A percentile compares a stretch with the other conserved stretches of the same genome.
phyloP scores from a whole-genome alignment of 2,888 invertebrate species.

The Rhagophthalmus giganteus region DNA sequence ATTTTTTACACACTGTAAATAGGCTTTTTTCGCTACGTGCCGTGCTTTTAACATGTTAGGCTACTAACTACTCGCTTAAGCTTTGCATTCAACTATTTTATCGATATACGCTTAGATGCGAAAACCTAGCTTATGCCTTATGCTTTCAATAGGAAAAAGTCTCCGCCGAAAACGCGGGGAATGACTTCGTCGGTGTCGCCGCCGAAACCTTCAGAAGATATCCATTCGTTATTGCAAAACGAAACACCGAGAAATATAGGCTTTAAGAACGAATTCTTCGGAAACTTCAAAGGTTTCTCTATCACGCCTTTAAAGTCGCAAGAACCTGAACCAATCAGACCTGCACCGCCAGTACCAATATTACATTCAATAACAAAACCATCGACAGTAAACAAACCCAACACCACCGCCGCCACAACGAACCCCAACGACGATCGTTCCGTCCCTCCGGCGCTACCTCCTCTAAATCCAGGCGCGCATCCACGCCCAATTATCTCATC shows the following conservation, averaged over 20 bases:
- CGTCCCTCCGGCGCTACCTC: constrained; percentile 62
- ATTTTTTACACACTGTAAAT: constrained; percentile 4
- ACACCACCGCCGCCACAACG: not conserved
- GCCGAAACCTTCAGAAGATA: constrained; percentile 66
- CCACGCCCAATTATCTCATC: constrained; percentile 78
- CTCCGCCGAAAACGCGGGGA: constrained; percentile 52
- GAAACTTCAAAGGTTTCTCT: constrained; percentile 85
- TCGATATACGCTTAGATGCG: not conserved
- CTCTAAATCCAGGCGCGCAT: constrained; percentile 64
- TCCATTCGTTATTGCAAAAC: constrained; percentile 65
- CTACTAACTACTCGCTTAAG: not conserved
- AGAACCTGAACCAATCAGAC: constrained; percentile 42
- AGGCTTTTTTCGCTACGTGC: not conserved
- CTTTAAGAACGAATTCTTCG: constrained; percentile 68
- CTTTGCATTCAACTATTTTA: not conserved
- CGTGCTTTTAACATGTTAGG: constrained; percentile 3
- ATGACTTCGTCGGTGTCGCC: constrained; percentile 51
- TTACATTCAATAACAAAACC: constrained; percentile 56
- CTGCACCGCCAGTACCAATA: constrained; percentile 69
- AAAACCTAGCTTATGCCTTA: constrained; percentile 25
- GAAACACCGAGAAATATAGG: constrained; percentile 41
- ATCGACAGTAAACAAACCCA: constrained; percentile 26
- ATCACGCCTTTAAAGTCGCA: constrained; percentile 62
- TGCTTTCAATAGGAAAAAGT: constrained; percentile 48
- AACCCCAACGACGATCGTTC: constrained; percentile 29